Percentiles rank a stretch among this genome's conserved stretches.
Conservation (phyloP, 2,797 vertebrate genomes). For the Gobio occitaniae region DNA sequence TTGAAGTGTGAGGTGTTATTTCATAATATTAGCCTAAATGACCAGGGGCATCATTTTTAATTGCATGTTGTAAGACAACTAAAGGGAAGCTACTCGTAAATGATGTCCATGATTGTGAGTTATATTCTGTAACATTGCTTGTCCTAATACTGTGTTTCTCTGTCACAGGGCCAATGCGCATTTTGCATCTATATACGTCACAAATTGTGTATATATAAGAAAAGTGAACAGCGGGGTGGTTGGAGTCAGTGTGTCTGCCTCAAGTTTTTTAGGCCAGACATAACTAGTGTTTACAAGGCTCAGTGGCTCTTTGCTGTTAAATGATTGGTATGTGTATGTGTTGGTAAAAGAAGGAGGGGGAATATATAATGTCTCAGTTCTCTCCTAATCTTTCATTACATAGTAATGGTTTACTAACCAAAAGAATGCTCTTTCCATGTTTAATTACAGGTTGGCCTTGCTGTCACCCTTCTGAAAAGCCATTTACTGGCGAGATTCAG, state of each 20-base stretch:
- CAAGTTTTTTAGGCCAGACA: constrained; percentile 80
- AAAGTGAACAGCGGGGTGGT: constrained; percentile 69
- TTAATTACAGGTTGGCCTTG: constrained; percentile 76
- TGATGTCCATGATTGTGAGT: background rate
- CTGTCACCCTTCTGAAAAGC: constrained; percentile 69
- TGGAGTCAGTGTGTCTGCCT: constrained; percentile 82
- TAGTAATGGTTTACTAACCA: constrained; percentile 80
- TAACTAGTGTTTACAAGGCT: constrained; percentile 84
- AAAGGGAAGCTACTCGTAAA: background rate
- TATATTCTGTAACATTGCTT: background rate
- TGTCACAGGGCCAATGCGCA: background rate
- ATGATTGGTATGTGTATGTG: constrained; percentile 71
- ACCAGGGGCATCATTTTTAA: background rate
- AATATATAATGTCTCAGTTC: constrained; percentile 66
- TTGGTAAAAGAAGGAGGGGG: constrained; percentile 63
- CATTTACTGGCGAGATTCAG: constrained; percentile 50
- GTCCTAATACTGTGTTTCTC: background rate
- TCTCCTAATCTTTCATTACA: constrained; percentile 59
- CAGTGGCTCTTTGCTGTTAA: constrained; percentile 80
- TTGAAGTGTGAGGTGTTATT: background rate
- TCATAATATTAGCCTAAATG: background rate
- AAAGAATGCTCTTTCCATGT: constrained; percentile 75
- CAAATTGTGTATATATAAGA: constrained; percentile 12
- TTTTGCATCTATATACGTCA: background rate
- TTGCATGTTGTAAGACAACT: background rate